Evolutionary conservation across 2,113 vertebrate genomes (phyloP).

Genomic region (Notarius quadriscutis): DNA sequence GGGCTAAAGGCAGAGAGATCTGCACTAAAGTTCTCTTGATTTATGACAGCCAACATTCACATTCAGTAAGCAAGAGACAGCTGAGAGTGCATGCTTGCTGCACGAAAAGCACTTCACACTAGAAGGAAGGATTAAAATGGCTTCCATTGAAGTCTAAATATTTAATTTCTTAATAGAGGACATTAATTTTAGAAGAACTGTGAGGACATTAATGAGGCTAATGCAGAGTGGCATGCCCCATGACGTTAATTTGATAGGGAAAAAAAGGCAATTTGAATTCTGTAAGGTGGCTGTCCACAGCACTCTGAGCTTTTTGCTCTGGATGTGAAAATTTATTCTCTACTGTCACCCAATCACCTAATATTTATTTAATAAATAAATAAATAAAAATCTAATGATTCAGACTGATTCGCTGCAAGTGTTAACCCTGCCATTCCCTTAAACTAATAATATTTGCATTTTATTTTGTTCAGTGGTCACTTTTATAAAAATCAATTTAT

Average conservation of each 20-base stretch:
- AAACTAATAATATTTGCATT: background rate
- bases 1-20: constrained; percentile 50
- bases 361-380: background rate
- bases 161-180: constrained; percentile 66
- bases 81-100: constrained; percentile 34
- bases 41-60: constrained; percentile 48
- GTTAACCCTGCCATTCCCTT: background rate
- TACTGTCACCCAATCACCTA: background rate
- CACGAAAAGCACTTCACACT: constrained; percentile 28
- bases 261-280: constrained; percentile 19
- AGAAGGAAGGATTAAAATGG: constrained; percentile 58
- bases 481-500: background rate
- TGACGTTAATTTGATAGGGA: constrained; percentile 56
- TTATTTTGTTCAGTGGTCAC: background rate
- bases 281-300: background rate
- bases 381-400: background rate
- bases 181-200: constrained; percentile 60
- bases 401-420: background rate
- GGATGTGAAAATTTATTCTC: background rate
- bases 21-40: constrained; percentile 53
- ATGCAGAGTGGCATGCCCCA: constrained; percentile 53
- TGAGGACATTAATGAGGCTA: constrained; percentile 61
- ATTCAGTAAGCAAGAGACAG: constrained; percentile 55
- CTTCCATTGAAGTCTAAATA: constrained; percentile 63
- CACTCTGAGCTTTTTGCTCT: background rate